Evolutionary conservation across 30 jellyfish, hydroid and myxozoan genomes (phyloP), one percentile per base, ranked within the genome.

Genomic region (Chrysaora quinquecirrha): DNA sequence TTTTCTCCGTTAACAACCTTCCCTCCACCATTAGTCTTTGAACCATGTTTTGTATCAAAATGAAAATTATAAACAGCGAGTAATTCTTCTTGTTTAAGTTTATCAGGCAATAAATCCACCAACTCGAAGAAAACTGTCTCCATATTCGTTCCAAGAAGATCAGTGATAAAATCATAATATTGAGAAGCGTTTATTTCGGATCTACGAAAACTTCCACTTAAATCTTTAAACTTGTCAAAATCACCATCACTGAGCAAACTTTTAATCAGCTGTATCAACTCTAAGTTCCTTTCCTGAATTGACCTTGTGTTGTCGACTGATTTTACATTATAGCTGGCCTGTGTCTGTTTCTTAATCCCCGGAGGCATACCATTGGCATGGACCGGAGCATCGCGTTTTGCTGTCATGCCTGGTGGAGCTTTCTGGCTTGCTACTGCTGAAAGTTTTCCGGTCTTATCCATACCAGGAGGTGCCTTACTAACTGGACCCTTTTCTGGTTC

Each of bases 71-170:
- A 52, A 3, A 80, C 65, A 25, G 20, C 62, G 78, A 76, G 74
- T 38, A 94, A 76, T 72, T 94, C 91, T 32, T 71, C 69, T 60
- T 73, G 99, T 30, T 94, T 94, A 30, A 25, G 27, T 68, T 69
- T 79, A 43, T 94, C 99, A 0, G 99, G 99, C 64, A 94, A 81
- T 48, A 94, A 50, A 18, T 94, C 97, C 0, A 94, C 99, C 56
- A 94, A 61, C 66, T 94, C 99, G 16, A 82, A 74, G 50, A 94
- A 94, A 18, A 94, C 96, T 20, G 74, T 10, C 6, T 94, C 90
- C 25, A 94, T 49, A 46, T 87, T 83, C 0, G 63, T 63, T 7
- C 99, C 96, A 43, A 94, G 77, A 35, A 87, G 48, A 32, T 65
- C 76, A 11, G 23, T 7, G 9, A 87, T 87, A 19, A 69, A 94